Evolutionary conservation across 2,113 vertebrate genomes (phyloP).

Genomic region (Bolborhynchus lineola): DNA sequence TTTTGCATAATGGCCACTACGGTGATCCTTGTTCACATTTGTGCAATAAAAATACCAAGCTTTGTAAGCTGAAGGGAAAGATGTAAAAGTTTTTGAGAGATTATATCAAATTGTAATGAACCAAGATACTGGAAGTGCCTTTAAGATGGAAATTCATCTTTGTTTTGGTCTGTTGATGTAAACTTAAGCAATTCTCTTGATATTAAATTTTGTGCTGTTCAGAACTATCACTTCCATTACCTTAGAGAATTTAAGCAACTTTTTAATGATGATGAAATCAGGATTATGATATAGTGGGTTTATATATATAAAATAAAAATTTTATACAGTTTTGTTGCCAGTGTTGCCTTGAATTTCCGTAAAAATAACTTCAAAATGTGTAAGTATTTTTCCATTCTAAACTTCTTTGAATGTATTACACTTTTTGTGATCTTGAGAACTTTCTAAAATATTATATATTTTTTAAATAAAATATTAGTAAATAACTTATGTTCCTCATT

Average conservation of each 20-base stretch:
- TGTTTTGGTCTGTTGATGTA: neutral
- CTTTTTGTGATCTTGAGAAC: neutral
- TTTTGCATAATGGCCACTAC: neutral
- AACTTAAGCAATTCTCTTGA: neutral
- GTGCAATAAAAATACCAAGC: neutral
- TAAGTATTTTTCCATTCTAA: constrained; percentile 52
- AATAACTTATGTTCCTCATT: neutral
- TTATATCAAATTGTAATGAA: neutral
- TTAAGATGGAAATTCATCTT: neutral
- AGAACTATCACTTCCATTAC: neutral
- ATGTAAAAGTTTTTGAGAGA: neutral
- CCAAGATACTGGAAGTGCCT: neutral
- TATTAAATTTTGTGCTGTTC: neutral
- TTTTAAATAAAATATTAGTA: constrained; percentile 69
- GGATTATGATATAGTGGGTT: neutral
- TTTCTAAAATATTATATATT: constrained; percentile 56
- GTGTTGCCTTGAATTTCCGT: neutral
- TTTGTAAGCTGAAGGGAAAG: neutral
- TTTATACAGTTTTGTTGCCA: neutral
- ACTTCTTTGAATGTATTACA: constrained; percentile 12
- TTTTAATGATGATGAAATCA: neutral
- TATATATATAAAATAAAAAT: neutral
- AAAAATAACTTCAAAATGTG: neutral
- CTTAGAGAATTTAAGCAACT: neutral
- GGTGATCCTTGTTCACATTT: neutral